A percentile compares a stretch with the other conserved stretches of the same genome.
Evolutionary conservation across 2,888 invertebrate species (phyloP).

Genomic region (Dendrolimus houi): DNA sequence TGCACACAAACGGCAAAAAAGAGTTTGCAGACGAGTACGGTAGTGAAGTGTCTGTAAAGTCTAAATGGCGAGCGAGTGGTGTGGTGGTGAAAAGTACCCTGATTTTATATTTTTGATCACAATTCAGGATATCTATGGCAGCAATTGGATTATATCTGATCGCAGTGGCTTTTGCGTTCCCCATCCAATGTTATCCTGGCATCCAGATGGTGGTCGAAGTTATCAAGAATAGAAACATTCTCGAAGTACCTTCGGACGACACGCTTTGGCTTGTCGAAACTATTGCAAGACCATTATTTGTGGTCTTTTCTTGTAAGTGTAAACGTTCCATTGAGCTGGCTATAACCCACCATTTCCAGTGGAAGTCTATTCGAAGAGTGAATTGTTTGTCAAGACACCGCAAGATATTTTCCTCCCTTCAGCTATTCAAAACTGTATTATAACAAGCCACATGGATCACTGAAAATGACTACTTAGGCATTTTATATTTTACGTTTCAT

Average conservation of each 20-base stretch:
- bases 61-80: neutral
- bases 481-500: too few species aligned
- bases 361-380: too few species aligned
- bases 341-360: too few species aligned
- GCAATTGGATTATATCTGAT: constrained; percentile 33
- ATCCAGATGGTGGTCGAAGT: constrained; percentile 36
- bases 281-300: constrained; percentile 31
- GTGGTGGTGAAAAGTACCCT: neutral
- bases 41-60: too few species aligned
- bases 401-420: too few species aligned
- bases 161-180: constrained; percentile 35
- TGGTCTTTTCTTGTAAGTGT: constrained; percentile 37
- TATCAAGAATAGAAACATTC: constrained; percentile 19
- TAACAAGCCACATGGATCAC: too few species aligned
- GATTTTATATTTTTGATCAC: neutral
- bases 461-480: too few species aligned
- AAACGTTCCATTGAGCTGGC: neutral
- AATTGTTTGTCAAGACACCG: too few species aligned
- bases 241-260: constrained; percentile 12
- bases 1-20: too few species aligned
- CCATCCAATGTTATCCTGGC: constrained; percentile 45
- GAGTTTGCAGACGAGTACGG: too few species aligned
- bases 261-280: constrained; percentile 21
- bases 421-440: too few species aligned
- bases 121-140: constrained; percentile 26